Evolutionary conservation across 2,888 invertebrate species (phyloP), one percentile per base, ranked within the genome.

Genomic region (Sphaerophoria taeniata): DNA sequence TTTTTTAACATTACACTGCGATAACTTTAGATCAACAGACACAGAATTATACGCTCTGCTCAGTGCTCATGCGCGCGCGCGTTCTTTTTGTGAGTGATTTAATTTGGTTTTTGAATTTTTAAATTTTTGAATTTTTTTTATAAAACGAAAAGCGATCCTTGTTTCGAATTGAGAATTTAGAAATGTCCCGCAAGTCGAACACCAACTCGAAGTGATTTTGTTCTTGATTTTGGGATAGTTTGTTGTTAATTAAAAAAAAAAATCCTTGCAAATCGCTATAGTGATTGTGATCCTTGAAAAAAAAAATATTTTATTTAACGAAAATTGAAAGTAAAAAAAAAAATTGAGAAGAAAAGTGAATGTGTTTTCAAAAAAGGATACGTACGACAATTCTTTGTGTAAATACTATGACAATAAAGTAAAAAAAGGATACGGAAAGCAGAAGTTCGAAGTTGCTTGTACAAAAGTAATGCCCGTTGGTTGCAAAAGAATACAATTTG

Each of bases 1-100:
- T 92, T 92, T 92, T 24, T 24, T 91, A 90, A 80, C 85, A 92
- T 92, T 92, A 91, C 92, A 89, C 90, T 90, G 92, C 90, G 91
- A 91, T 90, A 90, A 92, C 89, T 91, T 89, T 88, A 89, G 89
- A 89, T 89, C 88, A 89, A 88, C 89, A 90, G 88, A 86, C 86
- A 91, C 12, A 60, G 39, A 24, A 24, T 24, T 24, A 24, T n/a
- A 39, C 89, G 89, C 87, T 90, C 77, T 67, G 82, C 84, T 72
- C 76, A 80, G 75, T 67, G 82, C 84, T 72, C 76, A 80, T 73
- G 83, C 89, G 90, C 89, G 89, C 89, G 88, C 89, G 90, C 87
- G 24, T 77, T 71, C 80, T 79, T 73, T 9, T 55, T 75, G 11
- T 34, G 43, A 24, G 60, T 60, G 24, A 2, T 24, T 24, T 24